phyloP scores from a whole-genome alignment of 1,140 invertebrate genomes.

The Pseudobourletiella spinata region DNA sequence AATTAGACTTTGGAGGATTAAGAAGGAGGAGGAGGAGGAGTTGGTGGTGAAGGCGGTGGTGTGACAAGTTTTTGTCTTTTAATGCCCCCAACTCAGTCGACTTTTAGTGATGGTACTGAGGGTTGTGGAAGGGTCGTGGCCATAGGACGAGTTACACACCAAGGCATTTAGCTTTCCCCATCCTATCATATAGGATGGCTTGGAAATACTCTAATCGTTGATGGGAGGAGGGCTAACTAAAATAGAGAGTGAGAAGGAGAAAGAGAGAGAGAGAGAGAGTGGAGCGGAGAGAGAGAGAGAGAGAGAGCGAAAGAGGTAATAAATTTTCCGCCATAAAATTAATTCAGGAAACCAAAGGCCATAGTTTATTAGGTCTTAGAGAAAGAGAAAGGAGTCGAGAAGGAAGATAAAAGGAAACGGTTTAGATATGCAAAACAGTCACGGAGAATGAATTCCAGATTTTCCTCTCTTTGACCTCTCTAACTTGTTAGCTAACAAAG shows the following conservation, averaged over 20 bases:
- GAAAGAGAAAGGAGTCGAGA: constrained; percentile 25
- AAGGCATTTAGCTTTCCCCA: neutral
- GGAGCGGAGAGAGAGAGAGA: neutral
- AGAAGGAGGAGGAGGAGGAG: too few species aligned
- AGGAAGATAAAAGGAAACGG: constrained; percentile 34
- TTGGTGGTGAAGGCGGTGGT: too few species aligned
- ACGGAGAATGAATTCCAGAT: constrained; percentile 14
- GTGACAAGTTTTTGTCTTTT: too few species aligned
- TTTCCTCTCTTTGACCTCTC: constrained; percentile 18
- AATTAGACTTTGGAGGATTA: too few species aligned
- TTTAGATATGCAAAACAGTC: constrained; percentile 35
- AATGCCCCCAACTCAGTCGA: too few species aligned
- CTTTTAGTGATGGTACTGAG: too few species aligned
- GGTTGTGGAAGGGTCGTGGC: too few species aligned
- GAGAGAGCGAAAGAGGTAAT: constrained; percentile 6
- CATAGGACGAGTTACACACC: too few species aligned
- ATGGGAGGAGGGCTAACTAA: neutral
- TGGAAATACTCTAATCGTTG: neutral
- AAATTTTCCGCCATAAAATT: constrained; percentile 23
- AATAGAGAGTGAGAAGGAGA: constrained; percentile 2
- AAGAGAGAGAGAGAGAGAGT: neutral
- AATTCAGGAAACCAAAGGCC: constrained; percentile 27
- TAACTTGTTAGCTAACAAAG: too few species aligned
- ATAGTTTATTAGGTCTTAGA: constrained; percentile 33
- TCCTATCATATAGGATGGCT: neutral